Evolutionary conservation across 2,797 vertebrate species (phyloP).

Genomic region (Cuculus canorus): DNA sequence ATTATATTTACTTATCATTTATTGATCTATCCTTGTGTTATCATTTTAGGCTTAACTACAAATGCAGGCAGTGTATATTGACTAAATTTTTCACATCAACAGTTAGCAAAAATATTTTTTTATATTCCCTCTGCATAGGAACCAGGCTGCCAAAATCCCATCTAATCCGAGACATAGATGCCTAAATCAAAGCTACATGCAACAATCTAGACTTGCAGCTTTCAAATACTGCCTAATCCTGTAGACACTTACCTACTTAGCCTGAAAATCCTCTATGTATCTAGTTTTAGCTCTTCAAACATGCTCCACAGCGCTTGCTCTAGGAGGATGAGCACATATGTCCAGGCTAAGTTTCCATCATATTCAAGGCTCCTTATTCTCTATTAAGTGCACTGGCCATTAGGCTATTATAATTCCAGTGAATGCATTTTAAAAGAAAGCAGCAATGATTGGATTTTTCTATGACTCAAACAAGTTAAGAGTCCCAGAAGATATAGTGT

Average conservation of each 20-base stretch:
- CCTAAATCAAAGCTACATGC: not conserved
- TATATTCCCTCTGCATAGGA: not conserved
- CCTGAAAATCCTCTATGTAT: not conserved
- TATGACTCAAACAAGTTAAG: accelerated
- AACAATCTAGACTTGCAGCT: not conserved
- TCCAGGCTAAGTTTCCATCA: not conserved
- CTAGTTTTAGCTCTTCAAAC: not conserved
- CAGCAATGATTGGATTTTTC: not conserved
- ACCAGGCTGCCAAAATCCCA: not conserved
- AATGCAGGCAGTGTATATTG: not conserved
- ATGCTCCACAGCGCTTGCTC: not conserved
- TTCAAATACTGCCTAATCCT: not conserved
- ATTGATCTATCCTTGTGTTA: not conserved
- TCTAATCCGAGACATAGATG: not conserved
- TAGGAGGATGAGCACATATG: not conserved
- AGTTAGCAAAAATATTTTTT: not conserved
- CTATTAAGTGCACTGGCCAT: not conserved
- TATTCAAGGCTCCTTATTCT: not conserved
- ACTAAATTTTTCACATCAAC: not conserved
- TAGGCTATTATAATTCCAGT: not conserved
- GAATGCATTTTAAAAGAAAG: not conserved
- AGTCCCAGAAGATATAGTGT: not conserved
- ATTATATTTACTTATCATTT: not conserved
- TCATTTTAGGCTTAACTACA: not conserved
- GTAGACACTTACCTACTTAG: not conserved